Evolutionary conservation across 2,797 vertebrate species (phyloP), one percentile per base, ranked within the genome.

Genomic region (Staurois parvus): DNA sequence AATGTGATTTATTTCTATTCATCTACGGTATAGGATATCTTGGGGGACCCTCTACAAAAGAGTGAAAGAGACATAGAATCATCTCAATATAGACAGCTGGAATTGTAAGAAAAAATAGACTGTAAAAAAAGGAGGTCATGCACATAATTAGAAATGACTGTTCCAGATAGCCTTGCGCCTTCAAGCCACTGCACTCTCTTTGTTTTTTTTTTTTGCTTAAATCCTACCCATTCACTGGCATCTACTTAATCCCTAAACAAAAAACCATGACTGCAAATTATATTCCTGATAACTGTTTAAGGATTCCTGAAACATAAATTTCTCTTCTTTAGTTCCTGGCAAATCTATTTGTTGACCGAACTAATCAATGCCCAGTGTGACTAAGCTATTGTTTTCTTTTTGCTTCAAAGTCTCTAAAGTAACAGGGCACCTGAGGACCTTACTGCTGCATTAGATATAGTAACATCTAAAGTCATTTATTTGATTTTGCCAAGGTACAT

Each of bases 101-200:
- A 59, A 59, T 59, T 59, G 52, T 24, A 59, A 59, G 4, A 59
- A 59, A 24, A 56, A 56, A 21, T 6, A 2, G 21, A 24, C 7
- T 24, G 21, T 9, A 59, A 59, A 24, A 59, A 66, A 66, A 66
- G 64, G 64, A 66, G 26, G 64, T 66, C 64, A 66, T 26, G 11
- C 64, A 29, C 64, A 66, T 66, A 66, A 66, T 66, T 66, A 66
- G 64, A 66, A 66, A 66, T 66, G 28, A 66, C n/a, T 66, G 64
- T 66, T 66, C 64, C 26, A 66, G 64, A 66, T 66, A 66, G 13
- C 26, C 64, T 26, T 3, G 26, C 28, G n/a, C n/a, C 64, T 66
- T 66, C 64, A 9, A 66, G 64, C 64, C 64, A 26, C 64, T 66
- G 10, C 64, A 66, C 26, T 11, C n/a, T 64, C 28, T 66, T 29